These are phyloP conservation scores for Ecliptopera silaceata DNA, from an alignment of 2,888 invertebrate genomes.

Conservation along the genomic window DNA sequence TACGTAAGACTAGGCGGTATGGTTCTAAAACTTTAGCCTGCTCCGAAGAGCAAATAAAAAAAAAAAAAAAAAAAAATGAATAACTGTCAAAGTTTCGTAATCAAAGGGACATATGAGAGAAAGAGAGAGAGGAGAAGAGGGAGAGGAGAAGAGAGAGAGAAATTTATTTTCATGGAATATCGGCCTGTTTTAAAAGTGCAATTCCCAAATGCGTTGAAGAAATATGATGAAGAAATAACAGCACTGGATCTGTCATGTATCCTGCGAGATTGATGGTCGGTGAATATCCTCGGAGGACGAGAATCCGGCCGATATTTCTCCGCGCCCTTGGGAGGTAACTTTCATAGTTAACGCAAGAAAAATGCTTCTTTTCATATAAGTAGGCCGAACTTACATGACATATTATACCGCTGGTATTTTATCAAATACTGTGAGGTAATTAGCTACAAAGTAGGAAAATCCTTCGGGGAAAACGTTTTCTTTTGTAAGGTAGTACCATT, in stretches of 20 bases:
- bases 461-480: too few species aligned
- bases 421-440: conserved; percentile 7
- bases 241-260: conserved; percentile 55
- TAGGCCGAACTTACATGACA: conserved; percentile 31
- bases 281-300: conserved; percentile 46
- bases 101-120: too few species aligned
- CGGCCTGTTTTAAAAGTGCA: conserved; percentile 11
- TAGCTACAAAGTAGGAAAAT: background rate
- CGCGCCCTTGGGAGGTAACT: conserved; percentile 33
- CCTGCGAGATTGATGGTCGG: conserved; percentile 59
- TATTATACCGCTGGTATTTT: conserved; percentile 27
- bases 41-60: too few species aligned
- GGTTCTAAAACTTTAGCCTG: too few species aligned
- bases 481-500: too few species aligned
- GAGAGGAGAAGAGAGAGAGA: too few species aligned
- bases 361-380: conserved; percentile 26
- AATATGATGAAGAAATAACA: conserved; percentile 61
- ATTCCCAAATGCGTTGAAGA: conserved; percentile 47
- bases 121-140: too few species aligned
- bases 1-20: too few species aligned
- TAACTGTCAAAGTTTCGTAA: too few species aligned
- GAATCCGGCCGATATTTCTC: conserved; percentile 33
- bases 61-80: too few species aligned
- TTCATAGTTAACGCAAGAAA: conserved; percentile 31
- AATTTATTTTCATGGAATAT: too few species aligned